Evolutionary conservation across 2,888 invertebrate species (phyloP).

Genomic region (Biston betularia): DNA sequence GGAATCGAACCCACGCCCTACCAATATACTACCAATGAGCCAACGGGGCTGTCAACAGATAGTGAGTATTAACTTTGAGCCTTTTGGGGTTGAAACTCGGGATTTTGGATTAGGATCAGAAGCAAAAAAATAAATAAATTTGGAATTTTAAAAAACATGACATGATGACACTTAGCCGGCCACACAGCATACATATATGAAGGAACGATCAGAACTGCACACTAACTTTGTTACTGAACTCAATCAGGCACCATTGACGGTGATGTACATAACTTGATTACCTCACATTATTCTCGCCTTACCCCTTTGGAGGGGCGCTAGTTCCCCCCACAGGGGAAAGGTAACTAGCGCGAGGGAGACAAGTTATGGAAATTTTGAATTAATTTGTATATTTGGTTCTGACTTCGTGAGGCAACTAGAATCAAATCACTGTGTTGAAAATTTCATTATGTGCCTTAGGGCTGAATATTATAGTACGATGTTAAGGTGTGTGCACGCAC

Average conservation of each 20-base stretch:
- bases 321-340: slow-evolving; percentile 7
- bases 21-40: too few relatives aligned
- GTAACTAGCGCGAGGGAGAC: slow-evolving; percentile 18
- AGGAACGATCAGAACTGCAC: slow-evolving; percentile 63
- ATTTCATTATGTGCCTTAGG: not conserved
- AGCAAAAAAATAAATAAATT: too few relatives aligned
- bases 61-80: too few relatives aligned
- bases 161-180: too few relatives aligned
- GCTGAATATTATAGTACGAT: not conserved
- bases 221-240: slow-evolving; percentile 76
- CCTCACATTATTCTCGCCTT: slow-evolving; percentile 70
- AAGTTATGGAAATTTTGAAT: slow-evolving; percentile 24
- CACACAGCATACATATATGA: too few relatives aligned
- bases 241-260: slow-evolving; percentile 81
- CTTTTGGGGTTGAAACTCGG: too few relatives aligned
- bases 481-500: not conserved
- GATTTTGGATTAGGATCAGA: too few relatives aligned
- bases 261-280: slow-evolving; percentile 78
- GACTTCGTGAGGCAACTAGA: slow-evolving; percentile 3
- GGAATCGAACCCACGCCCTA: too few relatives aligned
- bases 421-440: slow-evolving; percentile 1
- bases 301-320: slow-evolving; percentile 25
- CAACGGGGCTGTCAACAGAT: too few relatives aligned
- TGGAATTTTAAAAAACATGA: too few relatives aligned
- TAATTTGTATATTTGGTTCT: slow-evolving; percentile 25